Evolutionary conservation across 2,113 vertebrate genomes (phyloP).

Genomic region (Corynorhinus townsendii): DNA sequence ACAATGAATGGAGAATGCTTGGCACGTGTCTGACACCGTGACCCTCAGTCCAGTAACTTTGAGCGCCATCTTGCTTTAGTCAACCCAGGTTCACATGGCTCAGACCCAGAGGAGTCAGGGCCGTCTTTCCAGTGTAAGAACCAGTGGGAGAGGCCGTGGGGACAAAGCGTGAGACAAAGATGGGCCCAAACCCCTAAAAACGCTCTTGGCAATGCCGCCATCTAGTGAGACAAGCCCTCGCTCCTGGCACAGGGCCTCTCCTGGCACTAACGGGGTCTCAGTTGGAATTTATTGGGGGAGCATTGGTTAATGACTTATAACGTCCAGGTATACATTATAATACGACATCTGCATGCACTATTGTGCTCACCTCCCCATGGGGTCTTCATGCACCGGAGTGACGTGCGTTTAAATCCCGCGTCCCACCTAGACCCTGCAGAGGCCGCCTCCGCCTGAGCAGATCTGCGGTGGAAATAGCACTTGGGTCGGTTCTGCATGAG

Average conservation of each 20-base stretch:
- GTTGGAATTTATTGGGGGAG: background rate
- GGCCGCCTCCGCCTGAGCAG: background rate
- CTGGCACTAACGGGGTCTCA: too few species aligned
- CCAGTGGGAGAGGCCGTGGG: background rate
- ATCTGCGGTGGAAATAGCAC: background rate
- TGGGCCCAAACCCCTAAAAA: background rate
- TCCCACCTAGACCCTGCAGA: background rate
- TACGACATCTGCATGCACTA: background rate
- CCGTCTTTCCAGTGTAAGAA: background rate
- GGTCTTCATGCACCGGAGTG: background rate
- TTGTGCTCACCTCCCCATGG: background rate
- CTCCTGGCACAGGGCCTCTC: background rate
- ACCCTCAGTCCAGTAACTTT: background rate
- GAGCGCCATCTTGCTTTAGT: background rate
- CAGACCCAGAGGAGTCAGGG: background rate
- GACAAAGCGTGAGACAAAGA: background rate
- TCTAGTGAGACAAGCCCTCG: constrained; percentile 36
- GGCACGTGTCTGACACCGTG: background rate
- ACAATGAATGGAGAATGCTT: background rate
- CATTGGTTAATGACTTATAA: background rate
- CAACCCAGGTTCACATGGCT: background rate
- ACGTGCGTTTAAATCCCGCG: background rate
- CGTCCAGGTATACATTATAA: background rate
- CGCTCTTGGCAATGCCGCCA: constrained; percentile 53
- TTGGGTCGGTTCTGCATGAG: background rate